Base-by-base conservation (phyloP, 2,888 invertebrate genomes). In the Ellobium chinense region DNA sequence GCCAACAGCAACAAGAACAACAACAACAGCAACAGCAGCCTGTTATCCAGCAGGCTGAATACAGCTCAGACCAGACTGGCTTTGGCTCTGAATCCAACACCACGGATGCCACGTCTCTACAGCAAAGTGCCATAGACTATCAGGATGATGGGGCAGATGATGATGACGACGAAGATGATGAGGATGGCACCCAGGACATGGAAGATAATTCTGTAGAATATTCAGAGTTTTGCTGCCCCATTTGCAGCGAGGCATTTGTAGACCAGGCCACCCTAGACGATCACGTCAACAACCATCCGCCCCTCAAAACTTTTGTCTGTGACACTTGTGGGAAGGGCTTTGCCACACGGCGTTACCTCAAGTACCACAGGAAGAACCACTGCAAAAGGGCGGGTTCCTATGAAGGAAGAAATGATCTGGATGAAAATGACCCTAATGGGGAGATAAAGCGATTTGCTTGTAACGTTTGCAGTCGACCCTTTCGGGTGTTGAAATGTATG, bases 261-360 rank as follows among this genome's bases (percentile, higher is more conserved):
- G 80, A 80, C 21, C 80, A 80, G 70, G 70, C 80, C 29, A 34
- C 75, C 9, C n/a, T 80, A 27, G 80, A 80, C 31, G 75, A 80
- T 12, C 75, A 75, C 34, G 75, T 68, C 27, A 74, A 34, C 29
- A 80, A 75, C 63, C 68, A 80, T 54, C 75, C 80, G 2, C 75
- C 68, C 4, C 46, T 69, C 2, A 80, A 80, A 37, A 75, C 74
- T 1, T 82, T 82, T 63, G 73, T 78, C 24, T 82, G 82, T 73
- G 73, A 78, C n/a, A 82, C 78, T 31, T 82, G 82, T 60, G 65
- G 75, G 14, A 82, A 82, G 21, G 73, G 82, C 5, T 82, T 82
- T 70, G 82, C 78, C 36, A 78, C 78, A 12, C 54, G 75, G 46
- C 62, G 82, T 21, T 78, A 82, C 75, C 78, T 82, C 56, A 78